Base-by-base conservation (phyloP, 2,113 vertebrate genomes). In the Microcebus ravelobensis region DNA sequence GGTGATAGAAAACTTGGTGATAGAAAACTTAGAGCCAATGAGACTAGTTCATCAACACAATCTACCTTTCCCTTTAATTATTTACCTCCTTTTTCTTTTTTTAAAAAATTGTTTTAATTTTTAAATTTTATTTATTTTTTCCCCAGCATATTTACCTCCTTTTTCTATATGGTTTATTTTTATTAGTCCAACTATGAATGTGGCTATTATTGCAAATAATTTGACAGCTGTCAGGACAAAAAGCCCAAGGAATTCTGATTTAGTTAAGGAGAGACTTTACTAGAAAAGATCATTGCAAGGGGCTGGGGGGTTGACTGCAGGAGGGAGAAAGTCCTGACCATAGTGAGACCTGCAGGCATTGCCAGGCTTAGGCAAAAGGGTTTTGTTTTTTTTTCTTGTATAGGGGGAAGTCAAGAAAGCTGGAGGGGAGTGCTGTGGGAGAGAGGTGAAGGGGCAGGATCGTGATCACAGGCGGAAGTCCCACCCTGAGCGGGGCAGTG, bases 191-290 rank as follows among this genome's bases (percentile, higher is more conserved):
- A n/a, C 36, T 65, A 12, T 63, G 57, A 71, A 36, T 76, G n/a
- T 63, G 27, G 83, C 63, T 76, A 80, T 91, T 63, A 67, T 55
- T 59, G 36, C 70, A 94, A 87, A 84, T 73, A 52, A 57, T 67
- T 83, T 83, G 34, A 82, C 73, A 91, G 79, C 39, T 61, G 36
- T 45, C 31, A 27, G 27, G 5, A 48, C 36, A 52, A 52, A 70
- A 79, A 48, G 55, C 5, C 14, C 12, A 61, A 39, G 21, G 14
- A 74, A 39, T 36, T 18, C 9, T 67, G 34, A 42, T 42, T 92
- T 73, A 45, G 39, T 29, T 29, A 18, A 77, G 67, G 36, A 70
- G 73, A 59, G n/a, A 63, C 15, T 36, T 61, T 57, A 1, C 27
- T 48, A 1, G 63, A 61, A 55, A 52, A n/a, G 12, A 27, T 59